phyloP scores from a whole-genome alignment of 2,113 vertebrate species.

The Benitochromis conjunctus region DNA sequence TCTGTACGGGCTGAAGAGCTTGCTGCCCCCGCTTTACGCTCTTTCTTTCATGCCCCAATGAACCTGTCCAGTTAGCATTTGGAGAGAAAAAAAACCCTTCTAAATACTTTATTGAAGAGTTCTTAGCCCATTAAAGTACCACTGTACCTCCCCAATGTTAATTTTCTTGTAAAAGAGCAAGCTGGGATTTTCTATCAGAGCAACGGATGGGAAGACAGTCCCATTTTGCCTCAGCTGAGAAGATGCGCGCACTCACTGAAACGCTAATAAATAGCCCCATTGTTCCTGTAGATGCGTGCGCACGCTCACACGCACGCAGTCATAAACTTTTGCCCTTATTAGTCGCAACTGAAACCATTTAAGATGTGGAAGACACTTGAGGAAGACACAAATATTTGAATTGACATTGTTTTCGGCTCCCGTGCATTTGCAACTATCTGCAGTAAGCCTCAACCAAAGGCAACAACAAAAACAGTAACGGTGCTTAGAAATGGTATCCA shows the following conservation, averaged over 20 bases:
- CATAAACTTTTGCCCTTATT: slow-evolving; percentile 62
- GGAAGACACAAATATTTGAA: slow-evolving; percentile 53
- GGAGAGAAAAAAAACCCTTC: slow-evolving; percentile 47
- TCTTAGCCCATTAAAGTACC: slow-evolving; percentile 74
- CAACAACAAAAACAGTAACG: neutral
- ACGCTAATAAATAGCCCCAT: slow-evolving; percentile 63
- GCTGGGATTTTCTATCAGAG: slow-evolving; percentile 65
- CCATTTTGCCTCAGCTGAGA: slow-evolving; percentile 69
- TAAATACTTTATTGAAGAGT: slow-evolving; percentile 77
- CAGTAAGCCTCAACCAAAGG: neutral
- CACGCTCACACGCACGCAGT: slow-evolving; percentile 5
- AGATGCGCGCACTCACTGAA: slow-evolving; percentile 48
- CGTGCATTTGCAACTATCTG: slow-evolving; percentile 13
- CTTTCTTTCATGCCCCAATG: slow-evolving; percentile 72
- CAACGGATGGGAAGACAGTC: slow-evolving; percentile 58
- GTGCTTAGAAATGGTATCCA: fast-evolving
- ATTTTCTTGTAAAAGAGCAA: slow-evolving; percentile 74
- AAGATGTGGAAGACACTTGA: slow-evolving; percentile 40
- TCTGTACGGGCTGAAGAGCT: slow-evolving; percentile 56
- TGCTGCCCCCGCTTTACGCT: slow-evolving; percentile 62
- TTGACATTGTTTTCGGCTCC: slow-evolving; percentile 41
- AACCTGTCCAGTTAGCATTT: slow-evolving; percentile 73
- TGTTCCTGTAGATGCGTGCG: slow-evolving; percentile 28
- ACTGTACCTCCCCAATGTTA: slow-evolving; percentile 68
- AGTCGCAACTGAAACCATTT: slow-evolving; percentile 61